Evolutionary conservation across 2,113 vertebrate species (phyloP).

Genomic region (Cebus imitator): DNA sequence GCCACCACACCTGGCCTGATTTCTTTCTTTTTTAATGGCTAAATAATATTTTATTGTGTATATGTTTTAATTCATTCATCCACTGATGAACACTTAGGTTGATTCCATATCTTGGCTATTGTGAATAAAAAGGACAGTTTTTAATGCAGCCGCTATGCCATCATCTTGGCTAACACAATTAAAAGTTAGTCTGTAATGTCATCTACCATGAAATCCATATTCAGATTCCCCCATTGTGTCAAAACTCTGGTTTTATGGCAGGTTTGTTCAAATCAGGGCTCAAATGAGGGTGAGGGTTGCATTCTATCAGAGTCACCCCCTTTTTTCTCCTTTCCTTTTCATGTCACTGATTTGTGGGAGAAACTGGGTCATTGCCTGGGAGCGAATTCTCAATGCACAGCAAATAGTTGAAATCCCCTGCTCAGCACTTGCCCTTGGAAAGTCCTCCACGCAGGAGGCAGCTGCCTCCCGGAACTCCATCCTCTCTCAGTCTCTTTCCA

Average conservation of each 20-base stretch:
- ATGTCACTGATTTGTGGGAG: neutral
- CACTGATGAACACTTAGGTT: neutral
- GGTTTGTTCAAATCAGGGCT: neutral
- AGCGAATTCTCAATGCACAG: neutral
- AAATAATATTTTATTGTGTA: neutral
- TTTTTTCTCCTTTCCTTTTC: neutral
- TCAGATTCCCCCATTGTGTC: neutral
- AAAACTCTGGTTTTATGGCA: neutral
- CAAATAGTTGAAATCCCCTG: neutral
- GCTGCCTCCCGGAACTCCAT: neutral
- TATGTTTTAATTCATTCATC: neutral
- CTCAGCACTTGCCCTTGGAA: neutral
- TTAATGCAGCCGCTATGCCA: neutral
- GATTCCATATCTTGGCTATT: neutral
- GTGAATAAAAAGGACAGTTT: neutral
- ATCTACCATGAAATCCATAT: neutral
- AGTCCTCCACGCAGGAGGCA: neutral
- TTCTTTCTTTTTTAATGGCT: neutral
- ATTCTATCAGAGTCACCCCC: neutral
- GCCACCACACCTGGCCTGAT: too few relatives aligned
- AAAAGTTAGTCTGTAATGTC: neutral
- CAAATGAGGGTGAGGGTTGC: neutral
- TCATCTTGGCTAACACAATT: neutral
- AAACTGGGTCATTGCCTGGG: neutral
- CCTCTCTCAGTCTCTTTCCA: neutral